Base-by-base conservation (phyloP, 2,888 invertebrate genomes). In the Aromia moschata region DNA sequence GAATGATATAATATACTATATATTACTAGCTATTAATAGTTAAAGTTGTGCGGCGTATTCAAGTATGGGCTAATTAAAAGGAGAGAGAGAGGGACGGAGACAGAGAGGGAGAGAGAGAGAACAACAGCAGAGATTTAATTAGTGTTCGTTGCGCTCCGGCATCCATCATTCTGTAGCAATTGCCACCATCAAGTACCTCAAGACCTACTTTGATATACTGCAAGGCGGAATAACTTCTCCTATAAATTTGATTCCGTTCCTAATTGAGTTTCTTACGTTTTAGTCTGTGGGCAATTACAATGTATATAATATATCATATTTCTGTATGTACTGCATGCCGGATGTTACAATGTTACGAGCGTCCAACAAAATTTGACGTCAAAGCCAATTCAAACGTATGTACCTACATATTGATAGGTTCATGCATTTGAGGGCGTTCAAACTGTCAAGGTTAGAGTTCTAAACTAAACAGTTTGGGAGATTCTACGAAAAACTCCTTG, bases 1-100 rank as follows among this genome's bases (percentile, higher is more conserved):
- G 65, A 69, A 72, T 70, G 65, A 72, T 72, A 70, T 70, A 70
- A 69, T 68, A 65, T 68, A 68, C 69, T 68, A 71, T 71, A 71
- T 71, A 71, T 71, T 71, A 70, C 69, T 64, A 70, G 67, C 68
- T 69, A 71, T 72, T 72, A 71, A 71, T 72, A 72, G 70, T 71
- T 72, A 68, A 70, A 72, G 70, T 72, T 72, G 68, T 71, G 70
- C 64, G 70, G 70, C 70, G 65, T 67, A 72, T 68, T 71, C 70
- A 71, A 71, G 70, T 70, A 68, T 60, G 64, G 69, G 69, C 70
- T 71, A 70, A 71, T 71, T 70, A 72, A 71, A 72, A 71, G 65
- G 67, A 69, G 67, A 62, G 69, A 69, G 69, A 64, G 69, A 64
- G 55, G n/a, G n/a, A n/a, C n/a, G n/a, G n/a, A n/a, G n/a, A n/a